A percentile compares a stretch with the other conserved stretches of the same genome.
Evolutionary conservation across 2,113 vertebrate species (phyloP).

Genomic region (Macroglossus sobrinus): DNA sequence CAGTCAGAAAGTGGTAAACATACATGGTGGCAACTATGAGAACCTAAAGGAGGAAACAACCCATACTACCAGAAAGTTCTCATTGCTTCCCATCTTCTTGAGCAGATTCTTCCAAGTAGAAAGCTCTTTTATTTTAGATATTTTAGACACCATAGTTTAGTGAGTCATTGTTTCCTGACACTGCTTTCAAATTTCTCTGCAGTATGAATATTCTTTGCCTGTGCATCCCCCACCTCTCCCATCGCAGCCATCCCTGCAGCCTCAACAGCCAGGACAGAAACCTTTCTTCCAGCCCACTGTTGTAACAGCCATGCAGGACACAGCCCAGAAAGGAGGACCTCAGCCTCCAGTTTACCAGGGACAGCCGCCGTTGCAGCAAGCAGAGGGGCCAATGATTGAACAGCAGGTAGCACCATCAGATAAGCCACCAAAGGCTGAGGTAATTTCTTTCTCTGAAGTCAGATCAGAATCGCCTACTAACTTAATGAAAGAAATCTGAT

Average conservation of each 20-base stretch:
- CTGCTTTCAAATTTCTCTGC: conserved; percentile 64
- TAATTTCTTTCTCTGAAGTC: background rate
- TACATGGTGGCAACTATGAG: background rate
- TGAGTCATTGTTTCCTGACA: conserved; percentile 35
- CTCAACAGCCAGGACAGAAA: conserved; percentile 58
- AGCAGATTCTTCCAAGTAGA: background rate
- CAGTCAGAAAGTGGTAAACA: background rate
- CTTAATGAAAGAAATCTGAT: background rate
- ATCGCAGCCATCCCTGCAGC: conserved; percentile 63
- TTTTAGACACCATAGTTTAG: background rate
- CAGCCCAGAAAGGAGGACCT: background rate
- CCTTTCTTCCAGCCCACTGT: conserved; percentile 1
- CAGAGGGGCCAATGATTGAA: conserved; percentile 27
- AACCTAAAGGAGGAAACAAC: background rate
- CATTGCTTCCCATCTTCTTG: background rate
- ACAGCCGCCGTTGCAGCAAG: conserved; percentile 41
- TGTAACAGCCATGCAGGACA: background rate
- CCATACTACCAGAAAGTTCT: background rate
- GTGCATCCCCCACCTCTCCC: conserved; percentile 61
- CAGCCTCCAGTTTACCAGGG: conserved; percentile 33
- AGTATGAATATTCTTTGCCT: conserved; percentile 71
- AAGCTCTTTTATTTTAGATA: conserved; percentile 12
- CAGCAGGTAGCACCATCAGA: conserved; percentile 54
- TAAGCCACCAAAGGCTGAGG: conserved; percentile 51
- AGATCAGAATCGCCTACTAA: background rate